Evolutionary conservation across 2,113 vertebrate genomes (phyloP).

Genomic region (Erythrolamprus reginae): DNA sequence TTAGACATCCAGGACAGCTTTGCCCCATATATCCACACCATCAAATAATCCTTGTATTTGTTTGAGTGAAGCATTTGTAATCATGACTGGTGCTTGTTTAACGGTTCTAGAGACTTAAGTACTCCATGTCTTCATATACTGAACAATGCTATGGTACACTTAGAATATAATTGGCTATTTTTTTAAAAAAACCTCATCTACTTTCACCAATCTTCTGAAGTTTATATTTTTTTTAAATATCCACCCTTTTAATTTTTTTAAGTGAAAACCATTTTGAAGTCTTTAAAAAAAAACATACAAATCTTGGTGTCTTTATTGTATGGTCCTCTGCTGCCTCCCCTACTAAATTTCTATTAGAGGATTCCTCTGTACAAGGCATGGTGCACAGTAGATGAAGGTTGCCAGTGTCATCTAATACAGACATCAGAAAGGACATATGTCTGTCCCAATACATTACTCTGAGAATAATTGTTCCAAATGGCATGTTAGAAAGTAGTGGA

Average conservation of each 20-base stretch:
- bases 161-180: background rate
- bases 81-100: background rate
- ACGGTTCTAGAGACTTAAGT: constrained; percentile 3
- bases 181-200: background rate
- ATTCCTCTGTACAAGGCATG: background rate
- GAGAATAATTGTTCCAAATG: background rate
- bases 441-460: background rate
- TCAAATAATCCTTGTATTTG: constrained; percentile 18
- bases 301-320: background rate
- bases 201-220: background rate
- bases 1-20: background rate
- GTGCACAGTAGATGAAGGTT: background rate
- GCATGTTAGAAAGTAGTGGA: background rate
- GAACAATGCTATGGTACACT: background rate
- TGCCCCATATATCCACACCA: constrained; percentile 1
- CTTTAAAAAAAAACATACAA: background rate
- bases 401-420: background rate
- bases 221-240: background rate
- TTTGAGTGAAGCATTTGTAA: constrained; percentile 8
- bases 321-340: background rate
- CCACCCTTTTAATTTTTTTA: background rate
- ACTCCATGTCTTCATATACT: background rate
- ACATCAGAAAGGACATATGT: background rate
- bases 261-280: background rate
- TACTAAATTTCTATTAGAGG: background rate